These are phyloP conservation scores for Trachymyrmex septentrionalis DNA, from an alignment of 1,140 invertebrate species.

Conservation along the genomic window DNA sequence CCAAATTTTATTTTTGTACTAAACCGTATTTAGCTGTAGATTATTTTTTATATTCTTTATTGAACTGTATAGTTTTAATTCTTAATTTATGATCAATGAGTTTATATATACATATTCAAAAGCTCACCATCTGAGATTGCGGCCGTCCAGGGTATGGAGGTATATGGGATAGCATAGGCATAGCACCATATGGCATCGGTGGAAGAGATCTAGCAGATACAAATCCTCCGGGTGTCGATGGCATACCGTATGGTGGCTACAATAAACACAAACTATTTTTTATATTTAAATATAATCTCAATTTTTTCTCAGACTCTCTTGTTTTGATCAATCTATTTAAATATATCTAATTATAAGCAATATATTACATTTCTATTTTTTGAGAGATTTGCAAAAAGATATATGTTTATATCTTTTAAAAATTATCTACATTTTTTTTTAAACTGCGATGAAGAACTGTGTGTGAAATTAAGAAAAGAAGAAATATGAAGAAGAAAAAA, in stretches of 20 bases:
- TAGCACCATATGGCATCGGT: slow-evolving; percentile 79
- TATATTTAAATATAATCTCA: not conserved
- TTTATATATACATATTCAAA: slow-evolving; percentile 1
- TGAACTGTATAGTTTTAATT: not conserved
- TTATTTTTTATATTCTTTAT: slow-evolving; percentile 2
- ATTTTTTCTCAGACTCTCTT: not conserved
- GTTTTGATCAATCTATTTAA: not conserved
- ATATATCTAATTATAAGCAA: not conserved
- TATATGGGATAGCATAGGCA: slow-evolving; percentile 82
- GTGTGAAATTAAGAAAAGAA: not conserved
- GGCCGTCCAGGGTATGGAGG: slow-evolving; percentile 78
- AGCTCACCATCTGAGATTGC: slow-evolving; percentile 82
- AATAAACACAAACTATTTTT: slow-evolving; percentile 1
- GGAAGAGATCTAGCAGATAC: slow-evolving; percentile 78
- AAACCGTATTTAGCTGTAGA: not conserved
- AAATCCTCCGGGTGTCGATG: slow-evolving; percentile 76
- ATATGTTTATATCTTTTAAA: not conserved
- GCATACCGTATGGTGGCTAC: slow-evolving; percentile 82
- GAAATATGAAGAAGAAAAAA: not conserved
- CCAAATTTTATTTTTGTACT: not conserved
- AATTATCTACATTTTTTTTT: not conserved
- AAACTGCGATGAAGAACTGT: not conserved
- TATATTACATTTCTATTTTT: not conserved
- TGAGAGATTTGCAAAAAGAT: not conserved
- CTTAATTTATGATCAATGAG: not conserved